phyloP scores from a whole-genome alignment of 2,888 invertebrate genomes.

The Alsophila aescularia region DNA sequence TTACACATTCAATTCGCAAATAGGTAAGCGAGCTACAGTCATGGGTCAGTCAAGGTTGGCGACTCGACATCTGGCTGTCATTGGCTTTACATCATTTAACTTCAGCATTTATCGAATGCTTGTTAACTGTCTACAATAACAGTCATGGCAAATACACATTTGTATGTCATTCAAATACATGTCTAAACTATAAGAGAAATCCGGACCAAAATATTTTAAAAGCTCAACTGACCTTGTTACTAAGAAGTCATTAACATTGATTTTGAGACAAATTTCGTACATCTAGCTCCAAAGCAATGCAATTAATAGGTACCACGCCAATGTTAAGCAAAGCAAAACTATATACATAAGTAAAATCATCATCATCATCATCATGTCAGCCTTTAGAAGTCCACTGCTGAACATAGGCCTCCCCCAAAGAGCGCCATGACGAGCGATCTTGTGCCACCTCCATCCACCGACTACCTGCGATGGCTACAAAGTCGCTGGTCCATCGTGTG shows the following conservation, averaged over 20 bases:
- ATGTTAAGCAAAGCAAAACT: too few species aligned
- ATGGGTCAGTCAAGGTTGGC: constrained; percentile 20
- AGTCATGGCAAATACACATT: background rate
- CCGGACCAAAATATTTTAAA: background rate
- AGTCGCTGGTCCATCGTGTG: too few species aligned
- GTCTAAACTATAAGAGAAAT: background rate
- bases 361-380: too few species aligned
- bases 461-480: too few species aligned
- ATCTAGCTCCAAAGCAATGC: background rate
- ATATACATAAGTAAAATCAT: too few species aligned
- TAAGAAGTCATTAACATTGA: background rate
- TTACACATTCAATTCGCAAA: constrained; percentile 14
- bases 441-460: too few species aligned
- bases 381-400: too few species aligned
- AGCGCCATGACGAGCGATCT: too few species aligned
- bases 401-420: too few species aligned
- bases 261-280: background rate
- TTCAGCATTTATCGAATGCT: constrained; percentile 4
- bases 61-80: constrained; percentile 13
- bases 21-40: constrained; percentile 7
- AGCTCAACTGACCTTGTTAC: background rate
- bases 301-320: too few species aligned
- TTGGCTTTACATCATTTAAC: constrained; percentile 13
- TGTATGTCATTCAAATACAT: background rate
- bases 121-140: background rate